Percentiles rank a stretch among this genome's conserved stretches.
Evolutionary conservation across 2,888 invertebrate genomes (phyloP).

Genomic region (Tipula vernalis): DNA sequence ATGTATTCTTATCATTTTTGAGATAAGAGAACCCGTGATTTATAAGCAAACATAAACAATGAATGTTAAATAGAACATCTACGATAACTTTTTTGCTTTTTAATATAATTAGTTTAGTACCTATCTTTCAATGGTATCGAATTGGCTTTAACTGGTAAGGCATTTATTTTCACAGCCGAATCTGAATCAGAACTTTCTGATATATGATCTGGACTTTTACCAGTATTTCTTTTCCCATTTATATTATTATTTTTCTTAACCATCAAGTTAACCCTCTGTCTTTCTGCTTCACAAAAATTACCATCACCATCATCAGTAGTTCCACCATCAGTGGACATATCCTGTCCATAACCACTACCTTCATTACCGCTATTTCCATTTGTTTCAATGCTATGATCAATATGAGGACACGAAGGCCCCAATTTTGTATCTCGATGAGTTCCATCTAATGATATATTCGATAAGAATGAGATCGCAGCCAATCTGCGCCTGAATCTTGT

Average conservation of each 20-base stretch:
- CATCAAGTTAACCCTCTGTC: conserved; percentile 35
- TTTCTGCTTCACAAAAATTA: conserved; percentile 36
- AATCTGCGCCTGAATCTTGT: conserved; percentile 70
- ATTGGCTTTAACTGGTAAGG: conserved; percentile 34
- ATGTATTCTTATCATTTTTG: not conserved
- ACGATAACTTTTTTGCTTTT: not conserved
- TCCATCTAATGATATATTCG: conserved; percentile 91
- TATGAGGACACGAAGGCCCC: conserved; percentile 32
- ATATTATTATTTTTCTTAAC: conserved; percentile 26
- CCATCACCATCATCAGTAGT: conserved; percentile 33
- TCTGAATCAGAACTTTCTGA: conserved; percentile 67
- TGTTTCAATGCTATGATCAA: conserved; percentile 22
- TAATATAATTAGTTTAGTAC: conserved; percentile 27
- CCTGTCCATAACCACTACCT: conserved; percentile 15
- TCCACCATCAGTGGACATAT: conserved; percentile 23
- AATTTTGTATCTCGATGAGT: conserved; percentile 62
- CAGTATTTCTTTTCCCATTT: conserved; percentile 32
- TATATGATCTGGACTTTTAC: conserved; percentile 38
- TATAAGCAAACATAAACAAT: not conserved
- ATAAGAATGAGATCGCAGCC: conserved; percentile 86
- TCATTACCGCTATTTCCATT: conserved; percentile 20
- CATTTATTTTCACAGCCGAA: conserved; percentile 38
- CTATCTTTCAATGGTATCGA: conserved; percentile 45
- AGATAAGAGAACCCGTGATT: not conserved
- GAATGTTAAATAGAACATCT: not conserved